Conservation (phyloP, 1,140 invertebrate species). For the Solen grandis region DNA sequence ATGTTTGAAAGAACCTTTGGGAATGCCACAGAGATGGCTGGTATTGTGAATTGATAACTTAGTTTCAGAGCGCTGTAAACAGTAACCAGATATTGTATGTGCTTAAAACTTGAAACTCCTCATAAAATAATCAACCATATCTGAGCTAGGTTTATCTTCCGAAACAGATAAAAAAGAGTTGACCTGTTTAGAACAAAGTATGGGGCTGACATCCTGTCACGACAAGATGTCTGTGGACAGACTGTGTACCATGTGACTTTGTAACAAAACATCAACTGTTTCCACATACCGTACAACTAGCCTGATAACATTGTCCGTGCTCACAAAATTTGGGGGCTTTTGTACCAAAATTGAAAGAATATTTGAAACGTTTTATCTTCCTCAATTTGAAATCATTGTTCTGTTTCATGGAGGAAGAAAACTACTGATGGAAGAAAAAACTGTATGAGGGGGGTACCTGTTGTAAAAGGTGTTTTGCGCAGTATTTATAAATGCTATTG, state of each 20-base stretch:
- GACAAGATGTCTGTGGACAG: slow-evolving; percentile 6
- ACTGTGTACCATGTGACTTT: slow-evolving; percentile 15
- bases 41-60: no score
- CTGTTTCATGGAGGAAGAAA: slow-evolving; percentile 28
- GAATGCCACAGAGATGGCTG: no score
- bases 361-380: slow-evolving; percentile 42
- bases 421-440: background rate
- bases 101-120: no score
- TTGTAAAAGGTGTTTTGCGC: background rate
- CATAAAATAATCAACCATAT: no score
- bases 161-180: no score
- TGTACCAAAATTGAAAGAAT: slow-evolving; percentile 48
- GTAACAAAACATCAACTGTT: slow-evolving; percentile 49
- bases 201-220: slow-evolving; percentile 25
- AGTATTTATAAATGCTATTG: background rate
- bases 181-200: no score
- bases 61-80: no score
- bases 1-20: no score
- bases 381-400: slow-evolving; percentile 32
- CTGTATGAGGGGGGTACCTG: background rate
- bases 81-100: no score
- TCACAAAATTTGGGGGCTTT: slow-evolving; percentile 42
- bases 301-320: slow-evolving; percentile 19
- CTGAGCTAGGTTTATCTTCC: no score
- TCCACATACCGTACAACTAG: slow-evolving; percentile 28